These are phyloP conservation scores for Oryzias dopingdopingensis DNA, from an alignment of 2,797 vertebrate genomes.

Conservation along the genomic window DNA sequence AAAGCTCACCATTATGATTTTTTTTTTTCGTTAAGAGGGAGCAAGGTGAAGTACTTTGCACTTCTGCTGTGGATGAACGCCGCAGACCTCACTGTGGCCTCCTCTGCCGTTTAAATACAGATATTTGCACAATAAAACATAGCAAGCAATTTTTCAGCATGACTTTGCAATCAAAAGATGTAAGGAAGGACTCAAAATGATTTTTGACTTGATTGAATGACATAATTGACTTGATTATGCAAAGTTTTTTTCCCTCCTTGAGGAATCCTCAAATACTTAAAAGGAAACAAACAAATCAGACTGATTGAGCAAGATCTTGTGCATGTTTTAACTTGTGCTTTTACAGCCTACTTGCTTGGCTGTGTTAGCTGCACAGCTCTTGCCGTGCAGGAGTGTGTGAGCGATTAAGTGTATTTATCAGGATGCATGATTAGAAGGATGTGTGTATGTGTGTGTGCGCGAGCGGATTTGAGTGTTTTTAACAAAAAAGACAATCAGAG, in stretches of 20 bases:
- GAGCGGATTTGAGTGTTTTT: constrained; percentile 52
- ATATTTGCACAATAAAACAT: constrained; percentile 63
- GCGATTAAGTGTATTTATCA: constrained; percentile 71
- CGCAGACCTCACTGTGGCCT: constrained; percentile 36
- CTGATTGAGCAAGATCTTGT: constrained; percentile 78
- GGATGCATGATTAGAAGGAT: constrained; percentile 60
- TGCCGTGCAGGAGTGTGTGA: constrained; percentile 58
- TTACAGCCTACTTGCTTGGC: constrained; percentile 68
- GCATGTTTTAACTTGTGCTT: constrained; percentile 65
- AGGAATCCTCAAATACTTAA: constrained; percentile 77
- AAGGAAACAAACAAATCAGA: constrained; percentile 84
- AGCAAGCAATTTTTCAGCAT: constrained; percentile 67
- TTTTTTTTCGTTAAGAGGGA: constrained; percentile 31
- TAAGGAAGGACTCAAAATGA: constrained; percentile 73
- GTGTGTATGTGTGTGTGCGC: constrained; percentile 16
- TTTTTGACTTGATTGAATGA: constrained; percentile 82
- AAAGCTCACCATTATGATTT: constrained; percentile 35
- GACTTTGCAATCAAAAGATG: constrained; percentile 75
- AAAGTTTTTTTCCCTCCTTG: constrained; percentile 68
- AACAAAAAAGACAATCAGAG: constrained; percentile 46
- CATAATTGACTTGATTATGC: constrained; percentile 85
- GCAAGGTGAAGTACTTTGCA: constrained; percentile 64
- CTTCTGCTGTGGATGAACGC: constrained; percentile 34
- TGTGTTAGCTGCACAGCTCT: constrained; percentile 61
- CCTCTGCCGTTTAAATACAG: constrained; percentile 48